Conservation (phyloP, 1,140 invertebrate genomes). For the Calosoma granatense region DNA sequence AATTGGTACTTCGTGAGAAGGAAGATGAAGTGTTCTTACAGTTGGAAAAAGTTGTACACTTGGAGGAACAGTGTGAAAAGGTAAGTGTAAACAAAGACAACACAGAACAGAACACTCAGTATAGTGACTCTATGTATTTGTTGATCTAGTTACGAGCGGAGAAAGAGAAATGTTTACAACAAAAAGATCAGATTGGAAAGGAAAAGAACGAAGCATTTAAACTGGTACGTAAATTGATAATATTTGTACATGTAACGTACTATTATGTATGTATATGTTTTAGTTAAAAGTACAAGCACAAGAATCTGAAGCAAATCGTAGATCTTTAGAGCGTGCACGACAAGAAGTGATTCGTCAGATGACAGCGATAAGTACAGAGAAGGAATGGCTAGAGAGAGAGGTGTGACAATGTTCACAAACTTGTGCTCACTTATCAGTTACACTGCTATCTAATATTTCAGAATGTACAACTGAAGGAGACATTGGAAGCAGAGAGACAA, state of each 20-base stretch:
- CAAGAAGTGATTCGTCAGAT: constrained; percentile 48
- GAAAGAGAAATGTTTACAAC: constrained; percentile 36
- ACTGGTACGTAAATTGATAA: constrained; percentile 29
- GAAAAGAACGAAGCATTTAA: constrained; percentile 37
- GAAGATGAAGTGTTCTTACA: constrained; percentile 54
- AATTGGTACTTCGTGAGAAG: constrained; percentile 45
- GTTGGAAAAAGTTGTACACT: constrained; percentile 44
- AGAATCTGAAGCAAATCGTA: constrained; percentile 44
- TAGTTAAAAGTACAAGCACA: constrained; percentile 45
- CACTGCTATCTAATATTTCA: constrained; percentile 24
- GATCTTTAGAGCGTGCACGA: constrained; percentile 44
- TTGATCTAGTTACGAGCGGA: constrained; percentile 33
- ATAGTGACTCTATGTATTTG: constrained; percentile 15
- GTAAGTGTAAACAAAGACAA: constrained; percentile 19
- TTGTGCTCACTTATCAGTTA: too few relatives aligned
- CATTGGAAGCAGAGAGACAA: constrained; percentile 38
- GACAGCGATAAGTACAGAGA: constrained; percentile 46
- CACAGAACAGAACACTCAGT: too few relatives aligned
- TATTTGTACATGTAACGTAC: background rate
- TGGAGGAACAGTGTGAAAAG: constrained; percentile 50
- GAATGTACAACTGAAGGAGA: constrained; percentile 44
- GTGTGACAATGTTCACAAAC: constrained; percentile 31
- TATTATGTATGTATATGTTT: constrained; percentile 15
- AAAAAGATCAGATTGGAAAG: constrained; percentile 36
- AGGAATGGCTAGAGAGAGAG: constrained; percentile 47